Evolutionary conservation across 2,797 vertebrate genomes (phyloP).

Genomic region (Mionectes olivaceus): DNA sequence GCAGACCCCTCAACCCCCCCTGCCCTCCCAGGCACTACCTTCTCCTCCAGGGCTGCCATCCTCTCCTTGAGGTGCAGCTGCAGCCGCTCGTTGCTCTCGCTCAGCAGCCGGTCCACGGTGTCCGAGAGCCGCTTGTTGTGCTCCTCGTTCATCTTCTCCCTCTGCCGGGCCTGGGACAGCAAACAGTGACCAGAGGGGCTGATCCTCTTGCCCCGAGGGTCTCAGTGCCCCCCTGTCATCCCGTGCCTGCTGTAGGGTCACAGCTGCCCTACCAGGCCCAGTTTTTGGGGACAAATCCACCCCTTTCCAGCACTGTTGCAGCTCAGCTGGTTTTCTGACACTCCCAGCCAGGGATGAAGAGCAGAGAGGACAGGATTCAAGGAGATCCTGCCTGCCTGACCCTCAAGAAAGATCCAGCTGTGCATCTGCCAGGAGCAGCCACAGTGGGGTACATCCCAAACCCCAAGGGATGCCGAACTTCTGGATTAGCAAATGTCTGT

Average conservation of each 20-base stretch:
- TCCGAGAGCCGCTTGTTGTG: conserved; percentile 95
- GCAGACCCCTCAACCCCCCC: background rate
- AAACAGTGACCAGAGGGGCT: background rate
- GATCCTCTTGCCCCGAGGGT: background rate
- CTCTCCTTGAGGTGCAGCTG: conserved; percentile 96
- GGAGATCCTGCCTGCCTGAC: background rate
- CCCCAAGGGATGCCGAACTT: fast-evolving
- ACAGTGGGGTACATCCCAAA: background rate
- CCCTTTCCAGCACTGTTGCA: background rate
- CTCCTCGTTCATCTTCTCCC: conserved; percentile 98
- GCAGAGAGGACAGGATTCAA: background rate
- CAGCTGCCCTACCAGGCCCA: background rate
- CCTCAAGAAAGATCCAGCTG: background rate
- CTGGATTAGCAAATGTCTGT: background rate
- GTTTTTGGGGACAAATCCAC: background rate
- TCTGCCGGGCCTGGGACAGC: conserved; percentile 86
- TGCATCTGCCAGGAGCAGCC: background rate
- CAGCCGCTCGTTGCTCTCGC: conserved; percentile 93
- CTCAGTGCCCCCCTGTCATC: background rate
- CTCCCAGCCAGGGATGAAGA: background rate
- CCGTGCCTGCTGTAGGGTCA: fast-evolving
- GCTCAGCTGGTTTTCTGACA: background rate
- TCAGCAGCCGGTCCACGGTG: conserved; percentile 94
- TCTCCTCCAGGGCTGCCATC: conserved; percentile 96
- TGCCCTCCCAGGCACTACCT: conserved; percentile 74